phyloP scores from a whole-genome alignment of 2,797 vertebrate genomes.

The Sebastes kiyomatsui region DNA sequence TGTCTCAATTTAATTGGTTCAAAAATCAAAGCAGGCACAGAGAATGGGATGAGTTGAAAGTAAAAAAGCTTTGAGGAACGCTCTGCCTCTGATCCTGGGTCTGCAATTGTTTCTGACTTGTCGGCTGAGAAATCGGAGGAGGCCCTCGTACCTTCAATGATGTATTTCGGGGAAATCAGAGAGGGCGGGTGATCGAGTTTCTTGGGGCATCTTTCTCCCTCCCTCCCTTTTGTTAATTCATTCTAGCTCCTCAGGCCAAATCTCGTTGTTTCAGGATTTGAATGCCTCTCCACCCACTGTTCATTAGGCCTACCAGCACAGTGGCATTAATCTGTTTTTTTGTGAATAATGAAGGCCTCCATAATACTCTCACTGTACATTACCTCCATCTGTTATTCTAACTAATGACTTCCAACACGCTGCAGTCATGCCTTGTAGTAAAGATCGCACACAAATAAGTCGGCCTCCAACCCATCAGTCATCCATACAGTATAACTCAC shows the following conservation, averaged over 20 bases:
- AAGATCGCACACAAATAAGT: constrained; percentile 16
- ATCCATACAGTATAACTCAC: constrained; percentile 27
- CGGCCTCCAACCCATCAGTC: constrained; percentile 23
- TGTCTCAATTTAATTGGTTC: constrained; percentile 71
- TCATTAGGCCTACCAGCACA: constrained; percentile 55
- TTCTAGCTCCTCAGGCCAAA: constrained; percentile 41
- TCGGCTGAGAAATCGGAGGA: constrained; percentile 57
- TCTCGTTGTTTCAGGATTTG: constrained; percentile 50
- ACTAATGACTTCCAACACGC: constrained; percentile 49
- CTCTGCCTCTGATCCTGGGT: constrained; percentile 50
- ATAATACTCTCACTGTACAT: constrained; percentile 50
- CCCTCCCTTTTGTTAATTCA: constrained; percentile 42
- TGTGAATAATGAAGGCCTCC: constrained; percentile 59
- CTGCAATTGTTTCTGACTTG: constrained; percentile 72
- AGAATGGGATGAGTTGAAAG: constrained; percentile 26
- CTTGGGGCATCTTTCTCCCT: constrained; percentile 32
- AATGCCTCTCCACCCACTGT: constrained; percentile 58
- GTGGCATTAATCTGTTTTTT: constrained; percentile 58
- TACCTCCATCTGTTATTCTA: constrained; percentile 61
- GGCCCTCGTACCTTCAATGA: constrained; percentile 48
- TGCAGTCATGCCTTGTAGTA: constrained; percentile 34
- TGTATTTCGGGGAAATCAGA: constrained; percentile 48
- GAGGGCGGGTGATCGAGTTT: constrained; percentile 38
- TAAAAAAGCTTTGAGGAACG: constrained; percentile 17
- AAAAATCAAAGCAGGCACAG: constrained; percentile 62